Percentiles rank a stretch among this genome's conserved stretches.
Conservation (phyloP, 2,797 vertebrate species). For the Sarcoramphus papa region DNA sequence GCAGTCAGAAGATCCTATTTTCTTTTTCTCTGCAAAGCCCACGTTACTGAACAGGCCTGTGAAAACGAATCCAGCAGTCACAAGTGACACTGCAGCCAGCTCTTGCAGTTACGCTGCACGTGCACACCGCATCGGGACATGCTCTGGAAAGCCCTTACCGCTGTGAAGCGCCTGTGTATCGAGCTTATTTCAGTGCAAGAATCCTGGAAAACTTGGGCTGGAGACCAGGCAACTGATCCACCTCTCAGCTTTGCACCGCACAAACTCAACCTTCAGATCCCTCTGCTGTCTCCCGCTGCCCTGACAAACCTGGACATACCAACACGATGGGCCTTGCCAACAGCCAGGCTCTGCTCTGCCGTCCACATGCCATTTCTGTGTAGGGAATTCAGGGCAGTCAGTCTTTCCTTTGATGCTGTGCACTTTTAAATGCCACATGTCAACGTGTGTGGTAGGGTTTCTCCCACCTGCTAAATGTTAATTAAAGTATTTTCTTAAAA, state of each 20-base stretch:
- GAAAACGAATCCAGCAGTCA: background rate
- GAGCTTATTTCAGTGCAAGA: background rate
- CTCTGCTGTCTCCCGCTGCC: background rate
- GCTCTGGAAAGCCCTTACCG: background rate
- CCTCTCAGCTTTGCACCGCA: background rate
- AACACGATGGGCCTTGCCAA: rapidly evolving
- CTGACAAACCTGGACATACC: background rate
- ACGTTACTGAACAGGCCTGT: background rate
- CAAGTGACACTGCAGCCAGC: background rate
- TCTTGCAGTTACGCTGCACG: rapidly evolving
- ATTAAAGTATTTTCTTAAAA: background rate
- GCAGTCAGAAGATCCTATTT: background rate
- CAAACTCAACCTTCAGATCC: background rate
- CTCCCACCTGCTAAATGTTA: background rate
- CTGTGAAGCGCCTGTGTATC: rapidly evolving
- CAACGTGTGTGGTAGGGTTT: background rate
- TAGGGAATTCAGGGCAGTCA: background rate
- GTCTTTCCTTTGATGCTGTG: background rate
- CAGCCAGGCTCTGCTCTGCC: background rate
- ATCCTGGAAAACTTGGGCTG: background rate
- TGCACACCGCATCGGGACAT: rapidly evolving
- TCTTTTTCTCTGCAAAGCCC: background rate
- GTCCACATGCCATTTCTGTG: background rate
- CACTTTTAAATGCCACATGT: background rate
- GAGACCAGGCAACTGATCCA: background rate